Conservation (phyloP, 2,113 vertebrate genomes). For the Megalops atlanticus region DNA sequence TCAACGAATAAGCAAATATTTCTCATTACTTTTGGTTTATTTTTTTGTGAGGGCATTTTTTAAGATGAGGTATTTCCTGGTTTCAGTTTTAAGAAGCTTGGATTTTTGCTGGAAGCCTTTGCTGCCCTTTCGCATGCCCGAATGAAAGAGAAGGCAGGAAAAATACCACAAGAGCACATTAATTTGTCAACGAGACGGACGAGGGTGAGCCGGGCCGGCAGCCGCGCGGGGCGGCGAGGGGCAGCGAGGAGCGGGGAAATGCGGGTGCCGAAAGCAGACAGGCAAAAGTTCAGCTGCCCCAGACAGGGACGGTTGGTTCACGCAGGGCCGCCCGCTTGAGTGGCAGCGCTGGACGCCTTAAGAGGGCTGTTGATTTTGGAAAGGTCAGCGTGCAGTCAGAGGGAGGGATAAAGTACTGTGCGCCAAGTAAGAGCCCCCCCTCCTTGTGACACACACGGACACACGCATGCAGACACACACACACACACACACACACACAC, state of each 20-base stretch:
- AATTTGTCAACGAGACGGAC: neutral
- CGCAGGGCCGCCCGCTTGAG: neutral
- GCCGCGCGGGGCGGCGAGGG: conserved; percentile 20
- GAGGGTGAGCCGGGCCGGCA: neutral
- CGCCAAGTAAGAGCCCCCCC: conserved; percentile 36
- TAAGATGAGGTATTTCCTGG: too few relatives aligned
- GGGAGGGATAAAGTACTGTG: conserved; percentile 28
- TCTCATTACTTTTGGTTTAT: neutral
- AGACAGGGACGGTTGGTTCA: neutral
- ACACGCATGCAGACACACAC: conserved; percentile 24
- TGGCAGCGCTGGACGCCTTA: conserved; percentile 42
- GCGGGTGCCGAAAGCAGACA: conserved; percentile 43
- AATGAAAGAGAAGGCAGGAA: neutral
- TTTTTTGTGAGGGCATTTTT: neutral
- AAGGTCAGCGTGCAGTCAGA: conserved; percentile 36
- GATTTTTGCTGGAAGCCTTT: neutral
- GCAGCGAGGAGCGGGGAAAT: neutral
- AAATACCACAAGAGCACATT: neutral
- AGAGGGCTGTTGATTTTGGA: conserved; percentile 58
- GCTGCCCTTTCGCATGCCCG: neutral
- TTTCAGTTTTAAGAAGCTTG: neutral
- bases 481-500: neutral
- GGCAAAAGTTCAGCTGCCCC: conserved; percentile 1
- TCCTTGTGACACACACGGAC: neutral
- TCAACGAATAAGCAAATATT: neutral